Base-by-base conservation (phyloP, 1,140 invertebrate genomes). In the Tetramorium alpestre region DNA sequence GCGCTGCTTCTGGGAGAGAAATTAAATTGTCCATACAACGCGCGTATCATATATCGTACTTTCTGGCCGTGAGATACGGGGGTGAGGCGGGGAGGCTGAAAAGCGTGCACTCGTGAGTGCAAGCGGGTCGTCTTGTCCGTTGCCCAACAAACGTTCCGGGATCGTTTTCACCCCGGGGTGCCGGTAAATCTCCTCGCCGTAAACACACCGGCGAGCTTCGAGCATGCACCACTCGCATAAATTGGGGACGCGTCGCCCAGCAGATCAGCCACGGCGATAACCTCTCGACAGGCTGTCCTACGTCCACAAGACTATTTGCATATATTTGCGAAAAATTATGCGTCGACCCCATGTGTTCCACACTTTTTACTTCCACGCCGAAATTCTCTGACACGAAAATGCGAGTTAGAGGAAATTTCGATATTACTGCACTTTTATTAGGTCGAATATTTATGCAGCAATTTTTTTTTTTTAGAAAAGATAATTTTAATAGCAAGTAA, bases 201-300 rank as follows among this genome's bases (percentile, higher is more conserved):
- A 88, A 90, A 90, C 82, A 90, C 76, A 84, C 86, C 82, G 77
- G 69, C 86, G 85, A 91, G 89, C 78, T 82, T 78, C 58, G 75
- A 72, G 80, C 85, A 47, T 54, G 65, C 81, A 54, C 80, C 49
- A 56, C 85, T 69, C 93, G 88, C 85, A 92, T 92, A 92, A 93
- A 93, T 93, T 93, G 91, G 84, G 92, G 78, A 89, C 82, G 89
- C 82, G 89, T 76, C 85, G 76, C 72, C 67, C 77, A 75, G 80
- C 85, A 88, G 92, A 93, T 88, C 92, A 89, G 87, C 88, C 51
- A 76, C 75, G 49, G 47, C 88, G 92, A 93, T 93, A 93, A 92
- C 90, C 93, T 89, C 89, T 87, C 91, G 92, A 91, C 90, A 86
- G 92, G 92, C 89, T 92, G 90, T 92, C 60, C 87, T 65, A 38